phyloP scores from a whole-genome alignment of 2,888 invertebrate genomes.

The Eupithecia abbreviata region DNA sequence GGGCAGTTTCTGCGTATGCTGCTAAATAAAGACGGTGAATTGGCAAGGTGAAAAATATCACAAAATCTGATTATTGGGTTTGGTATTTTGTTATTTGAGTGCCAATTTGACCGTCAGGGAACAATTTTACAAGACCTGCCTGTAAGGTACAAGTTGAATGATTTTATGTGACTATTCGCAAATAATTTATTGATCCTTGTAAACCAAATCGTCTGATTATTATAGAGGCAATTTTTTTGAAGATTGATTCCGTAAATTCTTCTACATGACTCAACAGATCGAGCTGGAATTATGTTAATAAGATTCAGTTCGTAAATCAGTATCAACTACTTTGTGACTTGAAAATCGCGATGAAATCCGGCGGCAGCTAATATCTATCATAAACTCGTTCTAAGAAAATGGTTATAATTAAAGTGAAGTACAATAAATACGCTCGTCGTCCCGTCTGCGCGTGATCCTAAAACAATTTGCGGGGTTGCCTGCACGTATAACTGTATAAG shows the following conservation, averaged over 20 bases:
- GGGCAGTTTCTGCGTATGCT: conserved; percentile 10
- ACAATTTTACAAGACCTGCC: background rate
- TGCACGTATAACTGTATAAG: conserved; percentile 79
- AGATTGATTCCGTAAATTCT: background rate
- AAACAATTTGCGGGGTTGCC: conserved; percentile 82
- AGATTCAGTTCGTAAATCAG: background rate
- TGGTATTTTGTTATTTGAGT: background rate
- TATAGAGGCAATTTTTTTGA: background rate
- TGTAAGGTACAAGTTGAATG: background rate
- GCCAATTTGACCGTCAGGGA: background rate
- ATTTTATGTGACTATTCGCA: background rate
- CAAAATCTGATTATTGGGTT: background rate
- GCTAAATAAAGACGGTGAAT: conserved; percentile 13
- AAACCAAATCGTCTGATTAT: no score
- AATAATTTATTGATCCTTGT: no score
- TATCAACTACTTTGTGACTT: background rate
- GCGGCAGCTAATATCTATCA: conserved; percentile 8
- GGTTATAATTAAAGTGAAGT: conserved; percentile 37
- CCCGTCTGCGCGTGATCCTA: conserved; percentile 61
- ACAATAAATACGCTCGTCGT: conserved; percentile 38
- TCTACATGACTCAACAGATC: background rate
- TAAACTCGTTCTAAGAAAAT: conserved; percentile 36
- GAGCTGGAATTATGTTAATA: no score
- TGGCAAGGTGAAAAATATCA: background rate
- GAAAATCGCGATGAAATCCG: background rate